phyloP scores from a whole-genome alignment of 2,888 invertebrate species.

The Diabrotica balteata region DNA sequence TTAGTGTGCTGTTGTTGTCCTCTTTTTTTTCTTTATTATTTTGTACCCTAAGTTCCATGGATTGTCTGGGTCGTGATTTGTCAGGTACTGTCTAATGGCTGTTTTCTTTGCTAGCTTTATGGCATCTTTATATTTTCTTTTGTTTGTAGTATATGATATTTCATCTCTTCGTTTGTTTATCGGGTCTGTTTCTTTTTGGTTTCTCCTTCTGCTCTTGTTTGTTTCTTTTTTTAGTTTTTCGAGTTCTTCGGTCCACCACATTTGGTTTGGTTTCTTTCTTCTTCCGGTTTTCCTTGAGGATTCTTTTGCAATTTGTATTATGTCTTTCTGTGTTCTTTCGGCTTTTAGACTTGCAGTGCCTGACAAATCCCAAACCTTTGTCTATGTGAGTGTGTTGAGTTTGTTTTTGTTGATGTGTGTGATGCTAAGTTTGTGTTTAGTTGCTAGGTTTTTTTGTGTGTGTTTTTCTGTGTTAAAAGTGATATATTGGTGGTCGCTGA shows the following conservation, averaged over 20 bases:
- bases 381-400: background rate
- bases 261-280: background rate
- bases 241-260: background rate
- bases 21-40: background rate
- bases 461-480: constrained; percentile 1
- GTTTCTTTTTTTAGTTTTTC: background rate
- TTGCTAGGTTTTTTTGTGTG: background rate
- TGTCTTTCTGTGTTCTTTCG: background rate
- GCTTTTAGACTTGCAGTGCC: background rate
- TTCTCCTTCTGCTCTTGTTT: background rate
- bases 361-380: background rate
- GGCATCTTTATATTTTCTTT: background rate
- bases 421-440: background rate
- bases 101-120: background rate
- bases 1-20: constrained; percentile 5
- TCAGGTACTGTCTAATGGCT: constrained; percentile 3
- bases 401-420: background rate
- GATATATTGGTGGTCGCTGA: constrained; percentile 37
- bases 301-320: background rate
- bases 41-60: constrained; percentile 17
- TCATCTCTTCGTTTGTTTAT: background rate
- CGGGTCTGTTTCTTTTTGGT: background rate
- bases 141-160: background rate
- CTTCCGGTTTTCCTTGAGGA: background rate
- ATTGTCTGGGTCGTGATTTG: constrained; percentile 7